Evolutionary conservation across 1,140 invertebrate species (phyloP).

Genomic region (Drosophila trapezifrons): DNA sequence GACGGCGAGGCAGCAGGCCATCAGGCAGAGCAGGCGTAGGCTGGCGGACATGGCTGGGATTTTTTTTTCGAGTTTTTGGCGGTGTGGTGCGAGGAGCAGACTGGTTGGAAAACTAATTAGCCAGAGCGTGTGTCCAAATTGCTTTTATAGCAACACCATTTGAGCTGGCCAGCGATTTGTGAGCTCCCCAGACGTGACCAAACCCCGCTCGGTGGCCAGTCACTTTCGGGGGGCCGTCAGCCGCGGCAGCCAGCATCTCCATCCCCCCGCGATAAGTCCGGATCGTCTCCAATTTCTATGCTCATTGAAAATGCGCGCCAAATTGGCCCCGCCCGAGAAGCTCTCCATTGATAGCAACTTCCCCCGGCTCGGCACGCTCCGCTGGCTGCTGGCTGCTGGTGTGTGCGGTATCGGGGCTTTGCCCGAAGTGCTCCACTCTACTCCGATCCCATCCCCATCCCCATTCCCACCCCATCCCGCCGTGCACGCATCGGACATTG

Average conservation of each 20-base stretch:
- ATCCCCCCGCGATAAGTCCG: constrained; percentile 52
- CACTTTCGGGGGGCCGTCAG: constrained; percentile 55
- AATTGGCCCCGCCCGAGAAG: constrained; percentile 47
- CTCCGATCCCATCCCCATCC: constrained; percentile 24
- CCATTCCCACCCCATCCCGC: constrained; percentile 14
- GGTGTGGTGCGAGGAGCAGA: constrained; percentile 66
- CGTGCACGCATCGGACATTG: constrained; percentile 32
- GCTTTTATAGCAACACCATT: constrained; percentile 79
- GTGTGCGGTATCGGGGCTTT: constrained; percentile 73
- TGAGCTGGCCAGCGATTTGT: constrained; percentile 69
- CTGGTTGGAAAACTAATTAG: constrained; percentile 72
- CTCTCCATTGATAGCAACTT: constrained; percentile 66
- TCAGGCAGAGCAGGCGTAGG: constrained; percentile 65
- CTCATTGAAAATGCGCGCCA: constrained; percentile 69
- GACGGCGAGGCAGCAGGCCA: constrained; percentile 60
- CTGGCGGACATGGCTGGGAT: constrained; percentile 55
- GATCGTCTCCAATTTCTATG: constrained; percentile 68
- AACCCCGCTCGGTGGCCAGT: constrained; percentile 45
- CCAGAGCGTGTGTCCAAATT: constrained; percentile 76
- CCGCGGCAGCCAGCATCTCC: constrained; percentile 33
- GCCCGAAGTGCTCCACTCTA: constrained; percentile 40
- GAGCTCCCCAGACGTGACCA: constrained; percentile 75
- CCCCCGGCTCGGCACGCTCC: constrained; percentile 70
- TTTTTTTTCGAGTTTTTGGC: constrained; percentile 16
- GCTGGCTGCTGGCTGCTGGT: constrained; percentile 49